Evolutionary conservation across 1,140 invertebrate genomes (phyloP).

Genomic region (Macrobrachium nipponense): DNA sequence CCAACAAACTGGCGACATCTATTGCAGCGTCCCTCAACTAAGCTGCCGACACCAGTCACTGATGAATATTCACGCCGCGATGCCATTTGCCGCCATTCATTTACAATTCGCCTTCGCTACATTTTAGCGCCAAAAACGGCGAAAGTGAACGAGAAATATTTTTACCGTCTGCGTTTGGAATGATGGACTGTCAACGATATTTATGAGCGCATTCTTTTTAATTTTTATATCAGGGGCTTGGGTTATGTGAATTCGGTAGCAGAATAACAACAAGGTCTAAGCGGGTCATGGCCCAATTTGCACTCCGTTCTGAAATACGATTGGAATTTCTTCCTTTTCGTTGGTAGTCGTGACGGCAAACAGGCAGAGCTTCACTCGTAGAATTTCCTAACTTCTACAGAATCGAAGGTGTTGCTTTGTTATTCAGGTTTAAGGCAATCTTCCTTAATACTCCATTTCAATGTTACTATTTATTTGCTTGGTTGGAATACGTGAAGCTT

Average conservation of each 20-base stretch:
- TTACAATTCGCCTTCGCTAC: conserved; percentile 15
- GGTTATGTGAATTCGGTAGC: background rate
- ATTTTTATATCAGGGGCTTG: too few relatives aligned
- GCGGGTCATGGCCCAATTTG: conserved; percentile 23
- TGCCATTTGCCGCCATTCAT: background rate
- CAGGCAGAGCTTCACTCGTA: too few relatives aligned
- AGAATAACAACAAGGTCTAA: background rate
- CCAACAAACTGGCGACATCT: conserved; percentile 35
- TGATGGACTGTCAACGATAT: background rate
- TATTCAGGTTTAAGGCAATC: too few relatives aligned
- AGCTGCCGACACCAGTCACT: conserved; percentile 22
- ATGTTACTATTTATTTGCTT: too few relatives aligned
- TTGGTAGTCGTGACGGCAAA: background rate
- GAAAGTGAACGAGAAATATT: background rate
- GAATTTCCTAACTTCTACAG: too few relatives aligned
- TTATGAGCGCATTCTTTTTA: background rate
- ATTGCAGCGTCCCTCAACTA: conserved; percentile 44
- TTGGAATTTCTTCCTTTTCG: conserved; percentile 9
- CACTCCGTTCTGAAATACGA: conserved; percentile 37
- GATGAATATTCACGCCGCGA: conserved; percentile 21
- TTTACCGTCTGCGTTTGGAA: background rate
- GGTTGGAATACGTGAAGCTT: too few relatives aligned
- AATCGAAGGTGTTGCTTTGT: too few relatives aligned
- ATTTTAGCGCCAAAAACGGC: background rate
- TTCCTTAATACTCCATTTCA: too few relatives aligned